Evolutionary conservation across 2,797 vertebrate species (phyloP).

Genomic region (Cynodonichthys magdalenae): DNA sequence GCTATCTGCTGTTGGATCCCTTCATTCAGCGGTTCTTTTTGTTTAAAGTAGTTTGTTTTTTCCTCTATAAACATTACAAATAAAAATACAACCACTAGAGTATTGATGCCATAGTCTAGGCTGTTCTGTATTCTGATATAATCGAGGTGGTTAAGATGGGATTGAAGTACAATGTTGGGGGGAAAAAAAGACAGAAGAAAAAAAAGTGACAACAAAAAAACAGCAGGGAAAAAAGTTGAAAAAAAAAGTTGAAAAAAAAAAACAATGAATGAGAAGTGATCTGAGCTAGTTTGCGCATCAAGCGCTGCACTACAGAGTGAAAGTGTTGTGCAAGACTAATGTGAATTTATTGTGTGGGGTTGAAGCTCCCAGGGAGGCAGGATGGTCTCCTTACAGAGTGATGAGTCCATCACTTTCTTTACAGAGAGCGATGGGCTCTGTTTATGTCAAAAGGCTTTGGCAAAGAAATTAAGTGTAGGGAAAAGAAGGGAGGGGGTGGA

Average conservation of each 20-base stretch:
- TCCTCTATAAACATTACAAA: too few relatives aligned
- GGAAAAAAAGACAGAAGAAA: conserved; percentile 19
- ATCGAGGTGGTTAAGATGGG: conserved; percentile 53
- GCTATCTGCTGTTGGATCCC: conserved; percentile 60
- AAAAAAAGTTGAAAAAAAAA: conserved; percentile 34
- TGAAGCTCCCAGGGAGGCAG: conserved; percentile 59
- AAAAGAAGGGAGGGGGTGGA: conserved; percentile 26
- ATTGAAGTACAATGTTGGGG: conserved; percentile 42
- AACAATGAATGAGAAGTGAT: conserved; percentile 54
- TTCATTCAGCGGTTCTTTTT: conserved; percentile 23
- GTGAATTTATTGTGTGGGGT: conserved; percentile 62
- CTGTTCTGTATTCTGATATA: conserved; percentile 31
- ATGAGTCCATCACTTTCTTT: conserved; percentile 45
- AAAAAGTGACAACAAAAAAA: conserved; percentile 18
- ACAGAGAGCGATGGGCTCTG: conserved; percentile 47
- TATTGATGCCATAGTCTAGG: too few relatives aligned
- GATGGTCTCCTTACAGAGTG: conserved; percentile 61
- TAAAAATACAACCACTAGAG: too few relatives aligned
- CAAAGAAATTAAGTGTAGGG: conserved; percentile 52
- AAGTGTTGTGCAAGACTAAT: conserved; percentile 65
- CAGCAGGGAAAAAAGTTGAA: conserved; percentile 7
- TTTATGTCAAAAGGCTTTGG: conserved; percentile 60
- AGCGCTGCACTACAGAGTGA: conserved; percentile 24
- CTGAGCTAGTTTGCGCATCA: conserved; percentile 12
- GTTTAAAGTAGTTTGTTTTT: neutral